Base-by-base conservation (phyloP, 2,797 vertebrate species). In the Molossus molossus region DNA sequence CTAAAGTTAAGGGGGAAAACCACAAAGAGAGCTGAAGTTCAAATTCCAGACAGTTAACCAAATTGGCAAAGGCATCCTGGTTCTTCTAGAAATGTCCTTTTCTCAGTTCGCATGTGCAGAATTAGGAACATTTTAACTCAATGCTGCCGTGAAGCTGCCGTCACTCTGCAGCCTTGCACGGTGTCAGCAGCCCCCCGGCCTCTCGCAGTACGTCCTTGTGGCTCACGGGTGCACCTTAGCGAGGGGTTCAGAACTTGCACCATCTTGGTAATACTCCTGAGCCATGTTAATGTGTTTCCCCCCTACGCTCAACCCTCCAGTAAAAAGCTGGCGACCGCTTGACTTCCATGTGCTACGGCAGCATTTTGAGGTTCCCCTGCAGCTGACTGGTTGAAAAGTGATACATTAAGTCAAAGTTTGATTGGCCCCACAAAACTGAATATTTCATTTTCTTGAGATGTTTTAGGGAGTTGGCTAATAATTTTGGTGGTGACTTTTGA, bases 401-500 rank as follows among this genome's bases (percentile, higher is more conserved):
- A 21, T 40, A 79, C 76, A 60, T 77, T 20, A 62, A 86, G 14
- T 91, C 55, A 93, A 84, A 81, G 40, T 80, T 92, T 40, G 27
- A 53, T 76, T 93, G 90, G 50, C 20, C 62, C 62, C 29, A 53
- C 14, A 5, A n/a, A 86, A 64, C n/a, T 58, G 45, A 93, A 55
- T 72, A 25, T 83, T 65, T 76, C 62, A 29, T 92, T 92, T 87
- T 96, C 72, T 48, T 80, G 55, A 82, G 73, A 50, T 79, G 64
- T 93, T 86, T 91, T 50, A 70, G 57, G 45, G 70, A 93, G 50
- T 21, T 79, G 21, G 67, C 37, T 72, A 27, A 62, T 80, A 25
- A 82, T 93, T 85, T 95, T 40, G 58, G 65, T 11, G 6, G 17
- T 72, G 55, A 69, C 20, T 95, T 95, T 90, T 80, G 84, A 86